A percentile compares a stretch with the other conserved stretches of the same genome.
Conservation (phyloP, 2,797 vertebrate genomes). For the Microcaecilia unicolor region DNA sequence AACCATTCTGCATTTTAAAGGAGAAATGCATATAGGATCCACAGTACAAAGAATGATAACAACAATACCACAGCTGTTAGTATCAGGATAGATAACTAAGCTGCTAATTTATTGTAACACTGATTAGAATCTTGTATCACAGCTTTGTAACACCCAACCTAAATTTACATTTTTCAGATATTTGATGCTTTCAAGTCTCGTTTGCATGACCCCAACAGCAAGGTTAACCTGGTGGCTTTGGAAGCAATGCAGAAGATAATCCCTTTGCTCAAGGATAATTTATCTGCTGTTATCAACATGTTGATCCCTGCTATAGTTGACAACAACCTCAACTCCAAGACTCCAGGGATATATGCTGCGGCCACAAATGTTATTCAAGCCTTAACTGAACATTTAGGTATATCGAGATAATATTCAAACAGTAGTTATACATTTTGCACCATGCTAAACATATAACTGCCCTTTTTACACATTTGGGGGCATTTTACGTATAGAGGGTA, state of each 20-base stretch:
- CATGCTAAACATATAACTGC: too few relatives aligned
- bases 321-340: conserved; percentile 96
- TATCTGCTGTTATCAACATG: conserved; percentile 80
- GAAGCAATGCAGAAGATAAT: conserved; percentile 79
- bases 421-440: too few relatives aligned
- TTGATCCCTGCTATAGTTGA: conserved; percentile 85
- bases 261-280: conserved; percentile 63
- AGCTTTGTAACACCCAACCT: neutral
- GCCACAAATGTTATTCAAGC: conserved; percentile 72
- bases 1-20: too few relatives aligned
- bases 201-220: conserved; percentile 87
- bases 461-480: too few relatives aligned
- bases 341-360: conserved; percentile 73
- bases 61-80: too few relatives aligned
- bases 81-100: too few relatives aligned
- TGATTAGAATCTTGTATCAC: neutral
- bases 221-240: conserved; percentile 83
- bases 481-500: too few relatives aligned
- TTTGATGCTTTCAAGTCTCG: conserved; percentile 84
- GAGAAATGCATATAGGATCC: too few relatives aligned
- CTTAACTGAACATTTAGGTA: conserved; percentile 75
- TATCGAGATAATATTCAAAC: too few relatives aligned
- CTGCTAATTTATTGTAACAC: too few relatives aligned
- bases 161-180: conserved; percentile 60
- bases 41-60: too few relatives aligned